These are phyloP conservation scores for Salticus scenicus DNA, from an alignment of 2,888 invertebrate species.

Conservation along the genomic window DNA sequence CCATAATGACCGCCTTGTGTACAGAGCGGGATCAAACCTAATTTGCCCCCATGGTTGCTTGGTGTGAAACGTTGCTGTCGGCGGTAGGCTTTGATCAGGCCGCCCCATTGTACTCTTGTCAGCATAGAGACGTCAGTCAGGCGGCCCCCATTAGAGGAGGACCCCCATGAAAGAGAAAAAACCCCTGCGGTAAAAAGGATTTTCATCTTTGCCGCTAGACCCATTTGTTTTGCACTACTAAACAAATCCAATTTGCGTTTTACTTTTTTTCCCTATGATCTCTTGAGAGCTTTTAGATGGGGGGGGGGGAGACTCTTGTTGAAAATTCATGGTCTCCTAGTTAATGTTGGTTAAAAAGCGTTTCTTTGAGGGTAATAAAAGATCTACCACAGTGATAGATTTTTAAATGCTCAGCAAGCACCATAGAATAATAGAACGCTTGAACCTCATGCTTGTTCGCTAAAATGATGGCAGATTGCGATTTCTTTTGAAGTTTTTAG, in stretches of 20 bases:
- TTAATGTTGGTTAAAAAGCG: background rate
- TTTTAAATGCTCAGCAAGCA: background rate
- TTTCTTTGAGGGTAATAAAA: background rate
- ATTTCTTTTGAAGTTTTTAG: too few relatives aligned
- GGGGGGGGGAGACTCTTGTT: background rate
- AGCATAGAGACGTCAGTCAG: slow-evolving; percentile 67
- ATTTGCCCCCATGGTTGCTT: slow-evolving; percentile 42
- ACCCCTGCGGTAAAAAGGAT: background rate
- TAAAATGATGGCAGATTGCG: too few relatives aligned
- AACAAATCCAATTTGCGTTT: slow-evolving; percentile 38
- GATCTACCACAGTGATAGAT: background rate
- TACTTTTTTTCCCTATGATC: background rate
- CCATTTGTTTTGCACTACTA: slow-evolving; percentile 60
- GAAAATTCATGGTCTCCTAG: background rate
- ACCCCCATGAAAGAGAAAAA: background rate
- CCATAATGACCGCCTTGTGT: slow-evolving; percentile 13
- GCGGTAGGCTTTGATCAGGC: slow-evolving; percentile 56
- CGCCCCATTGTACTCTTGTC: slow-evolving; percentile 64
- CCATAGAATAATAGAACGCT: too few relatives aligned
- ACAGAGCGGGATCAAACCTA: slow-evolving; percentile 27
- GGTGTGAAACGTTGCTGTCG: slow-evolving; percentile 66
- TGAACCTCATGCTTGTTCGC: too few relatives aligned
- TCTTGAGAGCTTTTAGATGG: slow-evolving; percentile 10
- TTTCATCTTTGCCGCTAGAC: slow-evolving; percentile 66
- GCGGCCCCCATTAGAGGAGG: slow-evolving; percentile 15